phyloP scores from a whole-genome alignment of 1,140 invertebrate species.

The Cydia pomonella region DNA sequence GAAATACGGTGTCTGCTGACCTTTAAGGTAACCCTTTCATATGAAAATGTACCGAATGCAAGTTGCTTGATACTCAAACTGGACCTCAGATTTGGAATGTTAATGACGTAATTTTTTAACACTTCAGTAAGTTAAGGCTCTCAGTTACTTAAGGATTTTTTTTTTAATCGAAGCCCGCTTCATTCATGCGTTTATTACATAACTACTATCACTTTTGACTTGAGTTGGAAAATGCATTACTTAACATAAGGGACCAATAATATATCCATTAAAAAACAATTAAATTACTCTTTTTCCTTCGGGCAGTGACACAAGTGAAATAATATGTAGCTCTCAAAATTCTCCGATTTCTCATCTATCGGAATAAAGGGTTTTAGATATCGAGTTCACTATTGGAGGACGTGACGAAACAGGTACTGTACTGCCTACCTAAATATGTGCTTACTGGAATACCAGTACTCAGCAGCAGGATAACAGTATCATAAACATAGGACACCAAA shows the following conservation, averaged over 20 bases:
- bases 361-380: not conserved
- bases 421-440: too few relatives aligned
- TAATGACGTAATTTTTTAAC: not conserved
- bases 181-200: not conserved
- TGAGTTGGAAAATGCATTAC: not conserved
- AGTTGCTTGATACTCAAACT: not conserved
- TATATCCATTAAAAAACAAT: constrained; percentile 49
- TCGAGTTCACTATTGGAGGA: not conserved
- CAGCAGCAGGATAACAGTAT: too few relatives aligned
- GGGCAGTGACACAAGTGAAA: constrained; percentile 1
- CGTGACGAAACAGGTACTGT: not conserved
- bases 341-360: not conserved
- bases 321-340: not conserved
- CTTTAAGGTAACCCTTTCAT: not conserved
- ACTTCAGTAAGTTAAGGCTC: not conserved
- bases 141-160: not conserved
- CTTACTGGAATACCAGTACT: too few relatives aligned
- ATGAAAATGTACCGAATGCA: not conserved
- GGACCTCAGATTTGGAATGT: not conserved
- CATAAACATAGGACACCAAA: too few relatives aligned
- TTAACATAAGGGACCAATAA: constrained; percentile 31
- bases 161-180: not conserved
- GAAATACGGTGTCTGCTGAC: not conserved
- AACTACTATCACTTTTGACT: constrained; percentile 24
- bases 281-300: constrained; percentile 42